Base-by-base conservation (phyloP, 53 echinoderm and acorn worm species). In the Mesocentrotus franciscanus region DNA sequence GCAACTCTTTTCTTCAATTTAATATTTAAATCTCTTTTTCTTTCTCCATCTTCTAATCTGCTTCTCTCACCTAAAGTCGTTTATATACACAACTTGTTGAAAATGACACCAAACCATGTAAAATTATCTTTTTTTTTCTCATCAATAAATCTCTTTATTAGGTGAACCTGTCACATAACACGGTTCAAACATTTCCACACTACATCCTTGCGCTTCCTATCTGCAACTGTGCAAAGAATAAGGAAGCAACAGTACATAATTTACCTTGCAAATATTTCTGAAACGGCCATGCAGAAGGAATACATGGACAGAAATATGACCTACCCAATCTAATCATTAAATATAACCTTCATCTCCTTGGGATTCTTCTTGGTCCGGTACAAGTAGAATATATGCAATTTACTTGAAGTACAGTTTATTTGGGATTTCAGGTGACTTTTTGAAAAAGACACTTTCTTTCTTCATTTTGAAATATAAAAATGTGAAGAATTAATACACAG, bases 101-200 rank as follows among this genome's bases (percentile, higher is more conserved):
- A 81, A 81, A 18, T 81, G 20, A 42, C 39, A 39, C 42, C 20
- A 12, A 81, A 18, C 42, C 7, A 81, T 22, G 10, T 39, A 18
- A 58, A 18, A 27, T 34, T 55, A n/a, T n/a, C n/a, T n/a, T 8
- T 24, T 27, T 56, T 93, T 93, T 55, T 85, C 61, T 85, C 71
- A 85, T 78, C 62, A 60, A 94, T 94, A 94, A 94, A 94, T 71
- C 87, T 94, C 95, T 94, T 94, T 94, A 85, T 94, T 85, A 85
- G 66, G 87, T 85, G 95, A 94, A 94, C 85, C 95, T 71, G 87
- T n/a, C 66, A 94, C 95, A 94, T 85, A 64, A 49, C 85, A 87
- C 11, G 36, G 95, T 71, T 85, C 87, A 85, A 85, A 94, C 70
- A 85, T 62, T 94, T 92, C 56, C 92, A 92, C 92, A 74, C 92